Base-by-base conservation (phyloP, 2,113 vertebrate genomes). In the Apeltes quadracus region DNA sequence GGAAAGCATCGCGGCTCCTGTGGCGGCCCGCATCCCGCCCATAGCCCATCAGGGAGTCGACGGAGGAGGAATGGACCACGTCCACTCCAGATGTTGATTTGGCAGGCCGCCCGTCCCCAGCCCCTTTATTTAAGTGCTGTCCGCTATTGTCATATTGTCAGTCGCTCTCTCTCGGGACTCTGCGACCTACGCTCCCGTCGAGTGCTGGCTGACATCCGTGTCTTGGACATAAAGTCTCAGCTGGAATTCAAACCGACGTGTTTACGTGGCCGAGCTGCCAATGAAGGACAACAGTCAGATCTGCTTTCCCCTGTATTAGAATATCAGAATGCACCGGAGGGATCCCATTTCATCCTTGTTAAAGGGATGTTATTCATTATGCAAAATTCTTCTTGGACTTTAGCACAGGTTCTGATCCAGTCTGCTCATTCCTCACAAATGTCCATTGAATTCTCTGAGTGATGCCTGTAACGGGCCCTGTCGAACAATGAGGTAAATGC, bases 171-270 rank as follows among this genome's bases (percentile, higher is more conserved):
- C 43, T 27, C 22, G n/a, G 63, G 70, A 77, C 61, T 66, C n/a
- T 50, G n/a, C 71, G 62, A 76, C 74, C 53, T 58, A 25, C 3
- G 2, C 44, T 64, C 36, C 34, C 64, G 41, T 71, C 48, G 57
- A 23, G 69, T 51, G 58, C 44, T 56, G 57, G 71, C 41, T 75
- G 70, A 68, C 66, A 75, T 23, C 65, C 44, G 44, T 65, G 39
- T 39, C 16, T 36, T 36, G 39, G 4, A 14, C 32, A 51, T 46
- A 69, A 51, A 41, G 63, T 58, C 48, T 27, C 16, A 54, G 44
- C 41, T 69, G 15, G 46, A 20, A 29, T 50, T 43, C 12, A 50
- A 50, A 9, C 7, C 29, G 11, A 2, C 51, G n/a, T 44, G 15
- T 16, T 14, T 14, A 8, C 23, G n/a, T 16, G 50, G 36, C 55